phyloP scores from a whole-genome alignment of 1,140 invertebrate genomes.

The Macrosteles quadrilineatus region DNA sequence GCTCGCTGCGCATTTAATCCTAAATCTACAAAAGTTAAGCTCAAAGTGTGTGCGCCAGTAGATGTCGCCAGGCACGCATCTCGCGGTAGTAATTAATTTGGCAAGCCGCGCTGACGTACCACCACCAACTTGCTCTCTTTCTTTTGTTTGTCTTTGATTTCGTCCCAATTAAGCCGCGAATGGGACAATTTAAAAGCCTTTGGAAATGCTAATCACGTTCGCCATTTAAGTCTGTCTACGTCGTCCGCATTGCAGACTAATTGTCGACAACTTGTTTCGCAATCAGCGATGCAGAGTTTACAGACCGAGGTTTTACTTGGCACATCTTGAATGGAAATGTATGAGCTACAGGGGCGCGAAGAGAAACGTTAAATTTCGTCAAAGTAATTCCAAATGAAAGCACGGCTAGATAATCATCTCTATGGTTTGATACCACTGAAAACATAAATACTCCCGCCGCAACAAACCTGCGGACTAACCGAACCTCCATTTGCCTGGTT shows the following conservation, averaged over 20 bases:
- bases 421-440: no score
- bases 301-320: no score
- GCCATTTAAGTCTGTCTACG: neutral
- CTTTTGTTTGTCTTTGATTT: constrained; percentile 27
- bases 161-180: constrained; percentile 21
- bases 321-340: no score
- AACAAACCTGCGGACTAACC: no score
- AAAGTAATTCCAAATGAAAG: no score
- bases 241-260: neutral
- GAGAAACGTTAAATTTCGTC: no score
- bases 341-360: no score
- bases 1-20: no score
- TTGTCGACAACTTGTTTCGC: constrained; percentile 13
- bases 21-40: neutral
- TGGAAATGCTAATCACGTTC: constrained; percentile 22
- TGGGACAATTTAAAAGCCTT: constrained; percentile 8
- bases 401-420: no score
- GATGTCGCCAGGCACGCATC: neutral
- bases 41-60: constrained; percentile 8
- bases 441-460: no score
- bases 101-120: neutral
- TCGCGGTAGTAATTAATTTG: neutral
- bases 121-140: neutral
- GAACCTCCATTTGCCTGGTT: no score
- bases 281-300: no score